phyloP scores from a whole-genome alignment of 2,113 vertebrate species.

The Setophaga kirtlandii region DNA sequence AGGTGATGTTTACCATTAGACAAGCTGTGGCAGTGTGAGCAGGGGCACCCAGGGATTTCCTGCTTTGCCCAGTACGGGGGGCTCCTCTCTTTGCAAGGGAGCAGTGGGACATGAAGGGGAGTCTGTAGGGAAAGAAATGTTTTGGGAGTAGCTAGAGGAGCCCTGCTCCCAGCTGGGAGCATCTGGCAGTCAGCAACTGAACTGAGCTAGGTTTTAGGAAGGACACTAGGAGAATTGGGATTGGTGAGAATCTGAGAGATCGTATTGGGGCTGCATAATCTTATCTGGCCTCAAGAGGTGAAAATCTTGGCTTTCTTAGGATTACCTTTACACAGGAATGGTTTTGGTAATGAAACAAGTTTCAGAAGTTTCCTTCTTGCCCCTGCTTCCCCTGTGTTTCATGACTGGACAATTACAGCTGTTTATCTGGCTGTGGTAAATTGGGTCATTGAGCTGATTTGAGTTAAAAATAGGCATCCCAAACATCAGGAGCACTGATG shows the following conservation, averaged over 20 bases:
- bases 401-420: neutral
- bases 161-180: neutral
- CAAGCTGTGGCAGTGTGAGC: neutral
- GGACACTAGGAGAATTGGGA: neutral
- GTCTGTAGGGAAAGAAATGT: neutral
- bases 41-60: neutral
- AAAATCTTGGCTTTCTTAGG: neutral
- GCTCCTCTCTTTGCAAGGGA: neutral
- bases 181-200: neutral
- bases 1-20: neutral
- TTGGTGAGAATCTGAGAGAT: neutral
- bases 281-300: neutral
- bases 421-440: neutral
- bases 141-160: neutral
- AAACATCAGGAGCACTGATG: neutral
- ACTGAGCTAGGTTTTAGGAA: neutral
- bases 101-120: neutral
- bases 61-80: neutral
- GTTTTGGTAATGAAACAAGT: neutral
- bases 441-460: constrained; percentile 24
- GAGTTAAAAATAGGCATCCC: constrained; percentile 32
- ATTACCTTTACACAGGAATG: neutral
- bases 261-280: neutral
- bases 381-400: neutral
- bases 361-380: neutral